Conservation (phyloP, 1,140 invertebrate species). For the Oncopeltus fasciatus region DNA sequence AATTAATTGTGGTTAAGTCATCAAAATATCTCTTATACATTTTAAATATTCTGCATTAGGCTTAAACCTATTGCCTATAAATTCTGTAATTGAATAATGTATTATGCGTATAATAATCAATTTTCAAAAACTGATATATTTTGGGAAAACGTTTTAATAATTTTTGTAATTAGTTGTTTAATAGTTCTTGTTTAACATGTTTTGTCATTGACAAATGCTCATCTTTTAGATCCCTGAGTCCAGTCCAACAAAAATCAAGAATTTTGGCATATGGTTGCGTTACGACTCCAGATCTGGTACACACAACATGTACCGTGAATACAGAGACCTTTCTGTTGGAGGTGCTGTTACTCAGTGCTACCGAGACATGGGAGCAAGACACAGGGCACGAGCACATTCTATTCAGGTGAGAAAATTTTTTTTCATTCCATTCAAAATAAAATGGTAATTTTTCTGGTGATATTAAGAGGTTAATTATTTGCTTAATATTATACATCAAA, state of each 20-base stretch:
- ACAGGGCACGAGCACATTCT: conserved; percentile 90
- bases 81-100: no score
- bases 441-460: no score
- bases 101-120: no score
- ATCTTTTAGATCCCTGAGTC: conserved; percentile 68
- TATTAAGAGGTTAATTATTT: no score
- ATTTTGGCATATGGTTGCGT: conserved; percentile 97
- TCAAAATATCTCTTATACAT: no score
- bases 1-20: no score
- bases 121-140: no score
- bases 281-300: conserved; percentile 95
- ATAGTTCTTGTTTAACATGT: background rate
- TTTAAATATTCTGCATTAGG: no score
- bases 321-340: conserved; percentile 86
- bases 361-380: conserved; percentile 96
- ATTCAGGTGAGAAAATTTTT: conserved; percentile 72
- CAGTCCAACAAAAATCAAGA: conserved; percentile 88
- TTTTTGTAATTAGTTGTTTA: background rate
- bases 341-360: conserved; percentile 97
- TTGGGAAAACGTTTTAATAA: background rate
- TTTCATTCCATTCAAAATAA: no score
- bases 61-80: no score
- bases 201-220: no score
- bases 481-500: no score
- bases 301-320: conserved; percentile 99